phyloP scores from a whole-genome alignment of 2,113 vertebrate genomes.

The Triplophysa dalaica region DNA sequence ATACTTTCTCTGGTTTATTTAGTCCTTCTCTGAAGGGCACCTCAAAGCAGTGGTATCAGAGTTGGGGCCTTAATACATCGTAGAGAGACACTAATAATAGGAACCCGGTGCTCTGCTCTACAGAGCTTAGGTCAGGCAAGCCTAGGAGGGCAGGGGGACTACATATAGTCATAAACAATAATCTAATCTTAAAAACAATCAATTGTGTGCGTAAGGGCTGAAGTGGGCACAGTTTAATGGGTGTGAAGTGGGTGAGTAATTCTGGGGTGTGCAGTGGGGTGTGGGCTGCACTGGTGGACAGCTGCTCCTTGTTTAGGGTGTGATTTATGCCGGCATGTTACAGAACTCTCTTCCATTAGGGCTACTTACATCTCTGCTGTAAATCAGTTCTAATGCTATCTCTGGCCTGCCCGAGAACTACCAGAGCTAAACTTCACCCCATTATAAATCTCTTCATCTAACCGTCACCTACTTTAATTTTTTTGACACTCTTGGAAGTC shows the following conservation, averaged over 20 bases:
- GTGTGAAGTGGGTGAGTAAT: constrained; percentile 36
- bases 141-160: too few species aligned
- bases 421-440: background rate
- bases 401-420: background rate
- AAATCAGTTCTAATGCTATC: constrained; percentile 41
- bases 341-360: constrained; percentile 45
- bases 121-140: too few species aligned
- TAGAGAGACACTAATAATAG: too few species aligned
- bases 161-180: background rate
- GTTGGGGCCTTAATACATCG: too few species aligned
- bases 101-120: too few species aligned
- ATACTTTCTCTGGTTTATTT: too few species aligned
- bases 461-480: background rate
- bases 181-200: background rate
- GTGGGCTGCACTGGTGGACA: constrained; percentile 38
- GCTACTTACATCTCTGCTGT: constrained; percentile 25
- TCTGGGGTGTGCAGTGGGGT: constrained; percentile 18
- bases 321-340: constrained; percentile 55
- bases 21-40: too few species aligned
- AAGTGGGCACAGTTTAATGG: constrained; percentile 15
- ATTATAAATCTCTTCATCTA: background rate
- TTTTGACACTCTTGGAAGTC: background rate
- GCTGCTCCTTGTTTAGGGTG: constrained; percentile 54
- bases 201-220: background rate
- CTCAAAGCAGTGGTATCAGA: too few species aligned